Evolutionary conservation across 2,113 vertebrate genomes (phyloP).

Genomic region (Tylochromis polylepis): DNA sequence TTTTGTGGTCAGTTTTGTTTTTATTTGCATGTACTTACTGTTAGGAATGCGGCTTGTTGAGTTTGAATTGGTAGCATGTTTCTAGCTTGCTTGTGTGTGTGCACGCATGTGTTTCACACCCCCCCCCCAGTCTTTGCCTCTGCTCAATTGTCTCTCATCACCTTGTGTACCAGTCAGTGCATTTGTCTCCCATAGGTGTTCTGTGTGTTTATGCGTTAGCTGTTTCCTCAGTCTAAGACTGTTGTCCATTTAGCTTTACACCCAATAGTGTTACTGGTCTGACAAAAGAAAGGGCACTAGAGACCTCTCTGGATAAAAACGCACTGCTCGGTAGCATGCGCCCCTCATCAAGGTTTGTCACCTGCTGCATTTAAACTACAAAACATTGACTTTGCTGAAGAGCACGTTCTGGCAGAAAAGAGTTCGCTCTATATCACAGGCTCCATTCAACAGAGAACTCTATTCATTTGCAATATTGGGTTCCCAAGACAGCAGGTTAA

Average conservation of each 20-base stretch:
- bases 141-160: not conserved
- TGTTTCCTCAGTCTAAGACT: conserved; percentile 7
- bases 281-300: not conserved
- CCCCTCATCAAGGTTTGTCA: not conserved
- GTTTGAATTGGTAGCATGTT: conserved; percentile 1
- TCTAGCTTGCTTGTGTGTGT: conserved; percentile 1
- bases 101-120: no score
- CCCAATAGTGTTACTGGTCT: conserved; percentile 34
- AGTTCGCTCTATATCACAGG: not conserved
- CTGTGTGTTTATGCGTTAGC: not conserved
- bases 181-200: not conserved
- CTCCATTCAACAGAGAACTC: not conserved
- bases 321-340: not conserved
- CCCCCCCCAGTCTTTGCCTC: no score
- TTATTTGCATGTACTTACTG: not conserved
- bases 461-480: not conserved
- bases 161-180: not conserved
- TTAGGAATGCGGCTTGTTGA: conserved; percentile 23
- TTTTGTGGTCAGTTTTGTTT: conserved; percentile 58
- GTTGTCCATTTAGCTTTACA: conserved; percentile 18
- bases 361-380: not conserved
- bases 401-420: not conserved
- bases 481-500: not conserved
- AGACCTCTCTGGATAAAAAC: not conserved
- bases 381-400: not conserved